Evolutionary conservation across 2,888 invertebrate species (phyloP), one percentile per base, ranked within the genome.

Genomic region (Calliscelio sp.): DNA sequence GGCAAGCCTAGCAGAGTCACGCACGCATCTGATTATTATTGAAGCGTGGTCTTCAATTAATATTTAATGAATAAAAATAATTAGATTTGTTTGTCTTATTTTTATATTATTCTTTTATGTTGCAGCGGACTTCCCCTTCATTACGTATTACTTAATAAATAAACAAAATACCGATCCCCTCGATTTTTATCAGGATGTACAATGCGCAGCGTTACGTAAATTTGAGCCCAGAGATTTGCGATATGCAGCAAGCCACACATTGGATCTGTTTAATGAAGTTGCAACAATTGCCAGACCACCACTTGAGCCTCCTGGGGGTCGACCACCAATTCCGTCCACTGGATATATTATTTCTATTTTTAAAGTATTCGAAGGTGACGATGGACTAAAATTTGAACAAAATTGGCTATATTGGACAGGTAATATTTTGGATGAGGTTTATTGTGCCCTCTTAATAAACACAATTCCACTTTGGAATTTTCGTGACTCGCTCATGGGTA

Each of bases 341-440:
- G 98, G 98, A 61, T 98, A 97, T 92, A 97, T 98, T 91, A 96
- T 98, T 88, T 97, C 97, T 89, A 97, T 98, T 90, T 98, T 97
- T 94, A 97, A 97, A 95, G 98, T 98, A 22, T 98, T 98, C 93
- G 98, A 98, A 93, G 98, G 98, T 41, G 98, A 98, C 92, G 98
- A 98, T 93, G 96, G 97, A 66, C 97, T 98, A 91, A 96, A 97
- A 86, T 97, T 98, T 92, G 98, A 98, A 93, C 95, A 97, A 89
- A 98, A 98, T 94, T 98, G 98, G 98, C 94, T 98, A 18, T 98
- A 98, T 92, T 98, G 98, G 98, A 98, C 98, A 25, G 95, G 95
- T 95, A 89, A 84, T 87, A n/a, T 20, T 38, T 32, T 32, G n/a
- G n/a, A n/a, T n/a, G n/a, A n/a, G n/a, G n/a, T n/a, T n/a, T n/a